Percentiles rank a stretch among this genome's conserved stretches.
These are phyloP conservation scores for Pedionomus torquatus DNA, from an alignment of 2,113 vertebrate species.

Conservation along the genomic window DNA sequence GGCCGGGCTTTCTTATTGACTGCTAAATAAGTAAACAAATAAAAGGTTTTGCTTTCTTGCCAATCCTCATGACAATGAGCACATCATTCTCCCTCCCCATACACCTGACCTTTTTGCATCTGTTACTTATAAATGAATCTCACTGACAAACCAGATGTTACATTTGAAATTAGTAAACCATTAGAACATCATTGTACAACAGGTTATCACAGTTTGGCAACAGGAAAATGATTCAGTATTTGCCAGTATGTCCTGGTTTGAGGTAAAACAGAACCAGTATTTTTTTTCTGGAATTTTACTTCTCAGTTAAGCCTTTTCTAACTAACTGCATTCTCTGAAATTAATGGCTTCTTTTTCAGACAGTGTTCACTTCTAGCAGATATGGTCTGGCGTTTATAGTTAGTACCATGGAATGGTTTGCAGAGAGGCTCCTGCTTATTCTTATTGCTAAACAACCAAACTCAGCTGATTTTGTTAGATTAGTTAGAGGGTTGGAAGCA, in stretches of 20 bases:
- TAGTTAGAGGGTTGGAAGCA: background rate
- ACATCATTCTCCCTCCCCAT: background rate
- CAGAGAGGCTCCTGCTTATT: background rate
- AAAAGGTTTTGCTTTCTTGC: background rate
- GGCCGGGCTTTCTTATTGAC: background rate
- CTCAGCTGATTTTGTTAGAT: background rate
- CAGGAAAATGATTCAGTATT: background rate
- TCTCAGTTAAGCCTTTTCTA: too few species aligned
- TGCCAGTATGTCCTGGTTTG: background rate
- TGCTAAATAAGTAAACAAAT: background rate
- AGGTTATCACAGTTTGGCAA: background rate
- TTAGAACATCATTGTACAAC: background rate
- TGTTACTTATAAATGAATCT: background rate
- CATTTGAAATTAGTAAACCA: background rate
- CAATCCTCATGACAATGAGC: background rate
- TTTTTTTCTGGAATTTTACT: too few species aligned
- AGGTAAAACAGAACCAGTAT: too few species aligned
- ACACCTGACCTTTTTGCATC: background rate
- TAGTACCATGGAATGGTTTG: background rate
- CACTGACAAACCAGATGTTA: background rate
- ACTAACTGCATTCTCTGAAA: too few species aligned
- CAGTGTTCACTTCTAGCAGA: background rate
- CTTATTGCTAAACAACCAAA: background rate
- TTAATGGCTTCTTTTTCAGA: too few species aligned
- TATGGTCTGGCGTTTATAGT: background rate